These are phyloP conservation scores for Enteromius radiatus DNA, from an alignment of 2,797 vertebrate genomes.

Conservation along the genomic window DNA sequence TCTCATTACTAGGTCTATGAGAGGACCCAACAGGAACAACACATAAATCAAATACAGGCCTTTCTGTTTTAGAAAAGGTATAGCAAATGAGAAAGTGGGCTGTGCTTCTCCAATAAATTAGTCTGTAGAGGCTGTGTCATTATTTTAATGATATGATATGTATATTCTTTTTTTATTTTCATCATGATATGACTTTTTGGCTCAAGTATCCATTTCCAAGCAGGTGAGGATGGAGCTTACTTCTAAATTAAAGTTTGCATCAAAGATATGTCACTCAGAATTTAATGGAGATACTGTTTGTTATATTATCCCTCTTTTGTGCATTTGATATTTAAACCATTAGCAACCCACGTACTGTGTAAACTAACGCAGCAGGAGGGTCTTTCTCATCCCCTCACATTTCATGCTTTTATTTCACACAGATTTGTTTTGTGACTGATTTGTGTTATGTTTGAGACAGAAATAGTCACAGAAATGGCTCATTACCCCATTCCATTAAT, in stretches of 20 bases:
- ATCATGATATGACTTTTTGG: constrained; percentile 23
- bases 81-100: constrained; percentile 45
- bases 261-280: constrained; percentile 35
- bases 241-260: constrained; percentile 22
- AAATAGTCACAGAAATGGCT: constrained; percentile 42
- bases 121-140: constrained; percentile 22
- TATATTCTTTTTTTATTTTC: not conserved
- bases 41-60: constrained; percentile 57
- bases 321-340: constrained; percentile 43
- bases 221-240: constrained; percentile 1
- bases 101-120: constrained; percentile 43
- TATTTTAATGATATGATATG: constrained; percentile 27
- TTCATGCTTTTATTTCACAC: constrained; percentile 28
- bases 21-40: constrained; percentile 46
- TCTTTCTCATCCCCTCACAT: constrained; percentile 38
- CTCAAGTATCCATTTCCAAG: constrained; percentile 25
- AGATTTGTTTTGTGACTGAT: constrained; percentile 49
- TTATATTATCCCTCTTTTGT: constrained; percentile 33
- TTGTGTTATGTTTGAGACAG: constrained; percentile 29
- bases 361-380: constrained; percentile 28
- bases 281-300: constrained; percentile 45
- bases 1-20: constrained; percentile 58
- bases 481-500: constrained; percentile 44
- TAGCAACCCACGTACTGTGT: constrained; percentile 41
- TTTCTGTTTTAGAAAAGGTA: constrained; percentile 39